Evolutionary conservation across 2,888 invertebrate species (phyloP), one percentile per base, ranked within the genome.

Genomic region (Caradrina clavipalpis): DNA sequence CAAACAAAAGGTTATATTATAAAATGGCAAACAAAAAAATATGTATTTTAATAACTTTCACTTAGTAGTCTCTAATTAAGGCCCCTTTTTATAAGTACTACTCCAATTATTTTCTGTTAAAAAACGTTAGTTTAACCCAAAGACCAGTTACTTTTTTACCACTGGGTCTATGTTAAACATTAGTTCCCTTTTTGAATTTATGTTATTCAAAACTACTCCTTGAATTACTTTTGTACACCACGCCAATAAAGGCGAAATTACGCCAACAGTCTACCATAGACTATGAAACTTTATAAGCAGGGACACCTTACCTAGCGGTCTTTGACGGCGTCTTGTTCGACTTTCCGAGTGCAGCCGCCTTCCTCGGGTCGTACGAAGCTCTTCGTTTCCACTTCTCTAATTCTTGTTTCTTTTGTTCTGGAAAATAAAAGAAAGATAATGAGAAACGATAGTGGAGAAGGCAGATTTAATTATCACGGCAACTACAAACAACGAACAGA

Each of bases 351-450:
- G 96, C 96, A 31, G 96, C 96, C 76, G 96, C 94, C 82, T 96
- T 96, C 72, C 96, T 84, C 39, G 99, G 99, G 95, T 99, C 99
- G 93, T 99, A 99, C 84, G 98, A 98, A 86, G 99, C 99, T 76
- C 99, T 96, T 71, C 99, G 97, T 90, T 99, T 98, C 99, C 99
- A 99, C 95, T 99, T 99, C 91, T 98, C 98, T 96, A 98, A 97
- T 92, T 99, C 98, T 91, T 97, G 97, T 87, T 97, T 97, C 91
- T 97, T 97, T 92, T 96, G 95, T 86, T 96, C 97, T 97, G 89
- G 0, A 86, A 89, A 51, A 69, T 15, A 13, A 39, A 26, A 47
- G 3, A 5, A 22, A 22, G 13, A 42, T 4, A 47, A 17, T 17
- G 5, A 45, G 45, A 17, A 45, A 17, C 35, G 0, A 35, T 8